Percentiles rank a stretch among this genome's conserved stretches.
Conservation (phyloP, 2,888 invertebrate species). For the Eupeodes luniger region DNA sequence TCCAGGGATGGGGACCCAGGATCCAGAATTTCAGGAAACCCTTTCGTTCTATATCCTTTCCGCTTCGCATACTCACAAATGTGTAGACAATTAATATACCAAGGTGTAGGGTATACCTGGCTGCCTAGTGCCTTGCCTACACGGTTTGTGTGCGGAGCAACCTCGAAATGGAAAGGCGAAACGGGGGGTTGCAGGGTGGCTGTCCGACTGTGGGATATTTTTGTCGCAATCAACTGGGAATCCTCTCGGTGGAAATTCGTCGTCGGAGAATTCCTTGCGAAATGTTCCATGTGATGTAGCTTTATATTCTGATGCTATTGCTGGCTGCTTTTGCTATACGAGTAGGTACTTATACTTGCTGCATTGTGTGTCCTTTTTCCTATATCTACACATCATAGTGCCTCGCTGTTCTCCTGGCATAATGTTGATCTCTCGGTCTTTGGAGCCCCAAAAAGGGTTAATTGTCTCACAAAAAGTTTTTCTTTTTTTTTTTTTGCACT, state of each 20-base stretch:
- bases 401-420: slow-evolving; percentile 28
- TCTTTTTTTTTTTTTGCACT: not conserved
- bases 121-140: no score
- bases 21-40: slow-evolving; percentile 14
- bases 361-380: slow-evolving; percentile 51
- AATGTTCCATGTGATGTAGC: not conserved
- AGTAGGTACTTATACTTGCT: slow-evolving; percentile 15
- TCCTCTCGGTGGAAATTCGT: slow-evolving; percentile 62
- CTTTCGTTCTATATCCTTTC: slow-evolving; percentile 33
- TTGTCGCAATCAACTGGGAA: slow-evolving; percentile 76
- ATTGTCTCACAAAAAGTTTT: slow-evolving; percentile 64
- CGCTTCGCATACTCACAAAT: slow-evolving; percentile 47
- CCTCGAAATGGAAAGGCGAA: not conserved
- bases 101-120: not conserved
- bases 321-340: not conserved
- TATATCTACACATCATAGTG: slow-evolving; percentile 5
- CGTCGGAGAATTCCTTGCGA: slow-evolving; percentile 55
- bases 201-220: slow-evolving; percentile 63
- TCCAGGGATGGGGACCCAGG: slow-evolving; percentile 15
- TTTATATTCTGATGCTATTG: no score
- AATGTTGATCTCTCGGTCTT: slow-evolving; percentile 55
- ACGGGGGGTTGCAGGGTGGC: slow-evolving; percentile 1
- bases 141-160: slow-evolving; percentile 10
- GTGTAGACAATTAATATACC: slow-evolving; percentile 69
- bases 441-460: slow-evolving; percentile 69